phyloP scores from a whole-genome alignment of 2,888 invertebrate genomes.

The Dryadula phaetusa region DNA sequence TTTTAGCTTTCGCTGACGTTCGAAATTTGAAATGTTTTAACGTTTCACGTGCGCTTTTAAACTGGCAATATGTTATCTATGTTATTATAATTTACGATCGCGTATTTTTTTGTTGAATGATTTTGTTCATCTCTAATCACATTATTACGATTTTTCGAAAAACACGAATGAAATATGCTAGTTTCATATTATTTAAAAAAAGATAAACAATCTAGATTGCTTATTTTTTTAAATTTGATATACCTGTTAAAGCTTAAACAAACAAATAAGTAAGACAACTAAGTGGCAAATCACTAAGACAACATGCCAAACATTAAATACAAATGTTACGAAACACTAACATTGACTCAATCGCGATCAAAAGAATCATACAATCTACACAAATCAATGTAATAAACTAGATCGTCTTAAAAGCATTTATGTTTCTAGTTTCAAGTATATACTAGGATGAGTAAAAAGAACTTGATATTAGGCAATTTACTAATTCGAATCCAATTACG shows the following conservation, averaged over 20 bases:
- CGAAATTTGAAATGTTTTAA: slow-evolving; percentile 50
- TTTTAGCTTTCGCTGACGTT: slow-evolving; percentile 50
- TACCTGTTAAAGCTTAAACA: too few species aligned
- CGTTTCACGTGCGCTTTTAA: slow-evolving; percentile 27
- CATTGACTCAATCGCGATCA: neutral
- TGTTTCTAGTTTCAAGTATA: too few species aligned
- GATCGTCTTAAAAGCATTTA: too few species aligned
- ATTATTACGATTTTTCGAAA: neutral
- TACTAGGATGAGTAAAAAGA: too few species aligned
- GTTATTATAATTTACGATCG: slow-evolving; percentile 17
- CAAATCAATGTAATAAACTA: too few species aligned
- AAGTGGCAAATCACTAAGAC: neutral
- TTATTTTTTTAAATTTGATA: too few species aligned
- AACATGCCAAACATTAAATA: neutral
- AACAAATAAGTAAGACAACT: too few species aligned
- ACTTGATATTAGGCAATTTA: too few species aligned
- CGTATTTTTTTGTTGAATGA: slow-evolving; percentile 7
- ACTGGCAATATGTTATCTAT: slow-evolving; percentile 29
- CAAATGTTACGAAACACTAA: neutral
- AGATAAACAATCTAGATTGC: too few species aligned
- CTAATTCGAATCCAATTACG: too few species aligned
- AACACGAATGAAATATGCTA: neutral
- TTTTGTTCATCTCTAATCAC: slow-evolving; percentile 16
- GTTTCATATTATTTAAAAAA: too few species aligned
- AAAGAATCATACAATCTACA: neutral